Conservation (phyloP, 2,113 vertebrate species). For the Probosciger aterrimus region DNA sequence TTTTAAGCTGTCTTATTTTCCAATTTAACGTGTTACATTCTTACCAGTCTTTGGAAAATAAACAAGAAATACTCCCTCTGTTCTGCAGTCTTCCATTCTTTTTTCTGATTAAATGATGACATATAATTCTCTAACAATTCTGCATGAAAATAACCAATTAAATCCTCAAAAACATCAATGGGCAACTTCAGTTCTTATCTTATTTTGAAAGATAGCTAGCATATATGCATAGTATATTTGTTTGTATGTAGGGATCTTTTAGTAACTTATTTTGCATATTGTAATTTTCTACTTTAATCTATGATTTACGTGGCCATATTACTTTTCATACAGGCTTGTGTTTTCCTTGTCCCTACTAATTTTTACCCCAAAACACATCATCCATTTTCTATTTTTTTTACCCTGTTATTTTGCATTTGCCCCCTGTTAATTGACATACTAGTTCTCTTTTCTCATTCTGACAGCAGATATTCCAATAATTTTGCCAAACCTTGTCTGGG, state of each 20-base stretch:
- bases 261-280: not conserved
- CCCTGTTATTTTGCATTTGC: not conserved
- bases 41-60: not conserved
- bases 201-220: not conserved
- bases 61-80: not conserved
- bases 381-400: not conserved
- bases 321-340: not conserved
- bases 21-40: not conserved
- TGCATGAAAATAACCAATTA: not conserved
- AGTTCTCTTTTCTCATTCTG: not conserved
- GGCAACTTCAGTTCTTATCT: not conserved
- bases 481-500: not conserved
- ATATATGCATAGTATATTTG: not conserved
- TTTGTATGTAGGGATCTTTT: not conserved
- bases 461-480: not conserved
- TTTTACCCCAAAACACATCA: not conserved
- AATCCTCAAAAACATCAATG: not conserved
- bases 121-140: not conserved
- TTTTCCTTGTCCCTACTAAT: not conserved
- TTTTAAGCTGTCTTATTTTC: conserved; percentile 7
- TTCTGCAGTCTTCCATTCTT: not conserved
- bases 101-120: not conserved
- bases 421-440: not conserved
- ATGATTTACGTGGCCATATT: not conserved
- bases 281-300: not conserved